These are phyloP conservation scores for Chorisops tibialis DNA, from an alignment of 2,888 invertebrate genomes.

Conservation along the genomic window DNA sequence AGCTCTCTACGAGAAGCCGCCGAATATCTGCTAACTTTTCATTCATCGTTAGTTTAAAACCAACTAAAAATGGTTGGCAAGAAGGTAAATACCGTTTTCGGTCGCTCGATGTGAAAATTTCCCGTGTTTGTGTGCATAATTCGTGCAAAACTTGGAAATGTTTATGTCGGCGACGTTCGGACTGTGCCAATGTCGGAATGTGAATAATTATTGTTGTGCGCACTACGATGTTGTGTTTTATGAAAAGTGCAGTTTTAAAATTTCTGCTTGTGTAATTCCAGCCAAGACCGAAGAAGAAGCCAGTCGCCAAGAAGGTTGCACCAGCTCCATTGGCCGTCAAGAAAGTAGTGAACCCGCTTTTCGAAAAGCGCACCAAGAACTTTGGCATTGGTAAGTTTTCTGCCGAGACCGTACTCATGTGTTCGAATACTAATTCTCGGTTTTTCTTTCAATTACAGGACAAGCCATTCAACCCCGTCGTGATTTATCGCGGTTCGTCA, in stretches of 20 bases:
- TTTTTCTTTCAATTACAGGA: constrained; percentile 58
- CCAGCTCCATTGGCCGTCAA: constrained; percentile 92
- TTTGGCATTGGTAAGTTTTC: constrained; percentile 95
- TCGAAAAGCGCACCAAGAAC: constrained; percentile 95
- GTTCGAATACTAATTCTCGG: neutral
- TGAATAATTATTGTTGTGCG: neutral
- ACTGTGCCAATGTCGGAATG: neutral
- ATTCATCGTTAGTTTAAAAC: constrained; percentile 44
- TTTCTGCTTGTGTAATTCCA: constrained; percentile 52
- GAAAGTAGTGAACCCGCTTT: constrained; percentile 92
- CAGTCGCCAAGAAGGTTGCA: constrained; percentile 92
- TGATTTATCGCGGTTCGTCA: constrained; percentile 95
- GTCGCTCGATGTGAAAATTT: neutral
- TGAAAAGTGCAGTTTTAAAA: too few relatives aligned
- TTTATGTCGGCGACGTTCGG: neutral
- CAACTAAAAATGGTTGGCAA: constrained; percentile 51
- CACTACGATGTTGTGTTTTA: too few relatives aligned
- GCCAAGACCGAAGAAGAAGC: constrained; percentile 86
- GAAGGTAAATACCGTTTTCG: constrained; percentile 44
- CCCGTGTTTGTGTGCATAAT: constrained; percentile 17
- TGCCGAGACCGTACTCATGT: neutral
- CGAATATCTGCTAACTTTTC: constrained; percentile 47
- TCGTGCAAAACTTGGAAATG: neutral
- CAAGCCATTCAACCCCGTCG: constrained; percentile 98
- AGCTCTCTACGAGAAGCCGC: constrained; percentile 45